Evolutionary conservation across 2,888 invertebrate species (phyloP).

Genomic region (Isotomurus palustris): DNA sequence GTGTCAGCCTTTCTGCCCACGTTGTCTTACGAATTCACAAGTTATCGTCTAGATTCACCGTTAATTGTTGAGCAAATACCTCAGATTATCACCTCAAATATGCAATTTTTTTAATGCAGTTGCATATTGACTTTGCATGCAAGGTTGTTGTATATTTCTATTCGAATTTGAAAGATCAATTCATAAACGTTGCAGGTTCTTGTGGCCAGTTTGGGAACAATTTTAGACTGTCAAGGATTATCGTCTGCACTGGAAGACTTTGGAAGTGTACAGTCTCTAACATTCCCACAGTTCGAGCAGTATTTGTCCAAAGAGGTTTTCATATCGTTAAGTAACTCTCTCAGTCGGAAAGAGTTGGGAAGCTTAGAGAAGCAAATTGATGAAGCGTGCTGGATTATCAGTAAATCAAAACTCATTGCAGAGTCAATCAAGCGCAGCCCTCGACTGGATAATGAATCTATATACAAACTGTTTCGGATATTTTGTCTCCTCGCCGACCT

Average conservation of each 20-base stretch:
- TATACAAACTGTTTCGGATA: conserved; percentile 69
- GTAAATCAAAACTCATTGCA: conserved; percentile 60
- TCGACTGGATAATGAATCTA: conserved; percentile 61
- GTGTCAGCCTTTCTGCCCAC: too few relatives aligned
- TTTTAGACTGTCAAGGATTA: conserved; percentile 70
- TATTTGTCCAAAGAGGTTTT: conserved; percentile 71
- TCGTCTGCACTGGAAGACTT: conserved; percentile 75
- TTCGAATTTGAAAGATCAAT: neutral
- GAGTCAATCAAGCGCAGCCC: conserved; percentile 56
- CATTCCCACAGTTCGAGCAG: conserved; percentile 69
- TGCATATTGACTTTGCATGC: neutral
- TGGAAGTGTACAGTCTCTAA: conserved; percentile 63
- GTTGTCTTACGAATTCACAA: too few relatives aligned
- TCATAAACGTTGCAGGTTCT: conserved; percentile 59
- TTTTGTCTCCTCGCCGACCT: conserved; percentile 74
- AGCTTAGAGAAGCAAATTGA: conserved; percentile 65
- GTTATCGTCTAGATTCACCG: too few relatives aligned
- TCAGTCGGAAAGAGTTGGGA: conserved; percentile 57
- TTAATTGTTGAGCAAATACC: too few relatives aligned
- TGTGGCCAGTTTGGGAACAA: conserved; percentile 73
- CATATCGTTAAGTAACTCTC: conserved; percentile 60
- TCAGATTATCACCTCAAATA: neutral
- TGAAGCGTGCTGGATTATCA: conserved; percentile 76
- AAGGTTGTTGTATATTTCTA: too few relatives aligned
- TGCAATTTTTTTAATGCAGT: neutral